Evolutionary conservation across 1,140 invertebrate genomes (phyloP).

Genomic region (Zaprionus ghesquierei): DNA sequence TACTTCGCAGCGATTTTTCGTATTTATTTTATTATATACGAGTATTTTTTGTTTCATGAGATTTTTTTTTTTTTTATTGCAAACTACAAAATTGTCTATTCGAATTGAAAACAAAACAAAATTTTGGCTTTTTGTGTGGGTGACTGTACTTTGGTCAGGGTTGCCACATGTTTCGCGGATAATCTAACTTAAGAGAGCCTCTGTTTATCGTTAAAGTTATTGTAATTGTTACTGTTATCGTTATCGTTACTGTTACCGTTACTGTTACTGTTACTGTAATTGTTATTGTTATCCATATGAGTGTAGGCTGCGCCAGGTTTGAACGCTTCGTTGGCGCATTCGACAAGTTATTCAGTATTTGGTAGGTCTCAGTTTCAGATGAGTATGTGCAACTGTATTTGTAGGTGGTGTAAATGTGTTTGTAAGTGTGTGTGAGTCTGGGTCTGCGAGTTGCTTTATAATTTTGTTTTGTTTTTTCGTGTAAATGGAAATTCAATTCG

Average conservation of each 20-base stretch:
- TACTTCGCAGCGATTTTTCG: slow-evolving; percentile 24
- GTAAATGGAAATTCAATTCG: slow-evolving; percentile 53
- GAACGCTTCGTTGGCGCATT: slow-evolving; percentile 49
- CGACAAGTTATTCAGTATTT: slow-evolving; percentile 72
- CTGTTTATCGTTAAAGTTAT: slow-evolving; percentile 50
- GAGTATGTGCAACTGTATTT: slow-evolving; percentile 24
- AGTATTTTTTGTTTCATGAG: too few relatives aligned
- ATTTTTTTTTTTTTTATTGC: slow-evolving; percentile 52
- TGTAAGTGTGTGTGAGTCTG: slow-evolving; percentile 21
- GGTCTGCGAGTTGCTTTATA: slow-evolving; percentile 57
- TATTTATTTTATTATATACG: slow-evolving; percentile 10
- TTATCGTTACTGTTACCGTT: slow-evolving; percentile 44
- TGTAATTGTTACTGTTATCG: slow-evolving; percentile 45
- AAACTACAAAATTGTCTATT: slow-evolving; percentile 64
- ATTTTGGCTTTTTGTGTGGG: slow-evolving; percentile 53
- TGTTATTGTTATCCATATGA: slow-evolving; percentile 35
- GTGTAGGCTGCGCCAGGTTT: slow-evolving; percentile 44
- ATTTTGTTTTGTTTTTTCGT: slow-evolving; percentile 76
- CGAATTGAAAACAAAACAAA: slow-evolving; percentile 72
- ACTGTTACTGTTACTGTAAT: slow-evolving; percentile 38
- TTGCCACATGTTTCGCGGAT: slow-evolving; percentile 53
- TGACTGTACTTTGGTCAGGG: slow-evolving; percentile 54
- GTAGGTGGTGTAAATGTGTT: not conserved
- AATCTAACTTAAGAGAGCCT: slow-evolving; percentile 77
- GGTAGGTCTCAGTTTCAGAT: slow-evolving; percentile 39